A percentile compares a stretch with the other conserved stretches of the same genome.
phyloP scores from a whole-genome alignment of 2,113 vertebrate species.

The Oenanthe melanoleuca region DNA sequence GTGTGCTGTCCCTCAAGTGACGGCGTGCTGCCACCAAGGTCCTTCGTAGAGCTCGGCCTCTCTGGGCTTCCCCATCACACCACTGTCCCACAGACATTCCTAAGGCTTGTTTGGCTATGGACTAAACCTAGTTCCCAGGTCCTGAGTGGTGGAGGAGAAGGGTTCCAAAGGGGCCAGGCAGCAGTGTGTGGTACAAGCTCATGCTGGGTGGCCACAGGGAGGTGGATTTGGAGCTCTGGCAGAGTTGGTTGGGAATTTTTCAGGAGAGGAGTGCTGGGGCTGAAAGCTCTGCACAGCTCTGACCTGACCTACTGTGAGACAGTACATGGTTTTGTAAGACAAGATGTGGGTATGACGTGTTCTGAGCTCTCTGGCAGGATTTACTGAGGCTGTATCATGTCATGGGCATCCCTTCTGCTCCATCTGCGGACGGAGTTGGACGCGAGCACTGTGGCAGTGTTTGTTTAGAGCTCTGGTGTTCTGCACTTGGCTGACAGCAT shows the following conservation, averaged over 20 bases:
- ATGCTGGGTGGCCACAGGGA: rapidly evolving
- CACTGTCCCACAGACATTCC: not conserved
- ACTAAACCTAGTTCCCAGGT: not conserved
- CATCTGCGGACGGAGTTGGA: rapidly evolving
- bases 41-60: not conserved
- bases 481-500: not conserved
- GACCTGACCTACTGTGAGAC: not conserved
- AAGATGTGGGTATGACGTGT: rapidly evolving
- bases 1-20: rapidly evolving
- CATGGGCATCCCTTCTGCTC: not conserved
- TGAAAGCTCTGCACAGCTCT: not conserved
- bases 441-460: rapidly evolving
- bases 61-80: not conserved
- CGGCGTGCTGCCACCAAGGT: rapidly evolving
- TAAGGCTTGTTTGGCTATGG: not conserved
- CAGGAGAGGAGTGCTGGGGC: not conserved
- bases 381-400: not conserved
- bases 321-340: not conserved
- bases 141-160: not conserved
- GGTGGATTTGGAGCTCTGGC: not conserved
- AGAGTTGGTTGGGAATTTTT: not conserved
- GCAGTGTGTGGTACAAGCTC: not conserved
- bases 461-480: not conserved
- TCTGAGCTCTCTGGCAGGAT: not conserved
- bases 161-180: not conserved